Conservation (phyloP, 2,113 vertebrate species). For the Dipodomys ordii region DNA sequence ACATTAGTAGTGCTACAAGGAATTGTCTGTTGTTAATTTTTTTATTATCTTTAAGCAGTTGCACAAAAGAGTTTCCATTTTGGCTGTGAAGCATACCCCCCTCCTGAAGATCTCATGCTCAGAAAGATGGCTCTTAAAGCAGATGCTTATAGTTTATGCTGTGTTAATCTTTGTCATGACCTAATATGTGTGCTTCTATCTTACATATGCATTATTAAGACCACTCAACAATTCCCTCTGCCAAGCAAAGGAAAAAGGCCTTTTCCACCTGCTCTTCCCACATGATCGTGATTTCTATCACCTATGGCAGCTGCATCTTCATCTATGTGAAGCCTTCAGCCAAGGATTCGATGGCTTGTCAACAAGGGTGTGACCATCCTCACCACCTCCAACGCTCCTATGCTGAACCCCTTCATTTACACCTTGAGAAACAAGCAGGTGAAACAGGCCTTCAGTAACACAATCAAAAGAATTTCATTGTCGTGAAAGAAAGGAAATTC, state of each 20-base stretch:
- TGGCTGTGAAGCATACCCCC: neutral
- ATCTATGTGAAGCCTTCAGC: constrained; percentile 29
- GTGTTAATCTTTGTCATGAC: neutral
- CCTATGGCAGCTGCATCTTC: constrained; percentile 49
- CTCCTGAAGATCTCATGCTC: constrained; percentile 8
- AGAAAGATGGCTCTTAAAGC: constrained; percentile 9
- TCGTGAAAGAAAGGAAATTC: neutral
- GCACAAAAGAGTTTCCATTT: no score
- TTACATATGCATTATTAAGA: neutral
- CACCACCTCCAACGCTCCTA: neutral
- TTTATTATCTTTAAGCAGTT: neutral
- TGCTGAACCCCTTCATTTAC: constrained; percentile 45
- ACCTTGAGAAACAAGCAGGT: constrained; percentile 39
- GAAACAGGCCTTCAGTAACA: neutral
- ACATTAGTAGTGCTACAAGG: no score
- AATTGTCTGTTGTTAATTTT: neutral
- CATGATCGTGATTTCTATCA: neutral
- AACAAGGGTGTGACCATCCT: constrained; percentile 16
- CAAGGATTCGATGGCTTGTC: neutral
- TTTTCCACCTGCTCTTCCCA: constrained; percentile 36
- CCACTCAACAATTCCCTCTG: neutral
- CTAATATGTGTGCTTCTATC: neutral
- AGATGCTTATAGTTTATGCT: neutral
- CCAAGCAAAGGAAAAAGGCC: constrained; percentile 22
- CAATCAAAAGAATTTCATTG: neutral